A percentile compares a stretch with the other conserved stretches of the same genome.
Conservation (phyloP, 2,888 invertebrate genomes). For the Ichneumoninae sp. region DNA sequence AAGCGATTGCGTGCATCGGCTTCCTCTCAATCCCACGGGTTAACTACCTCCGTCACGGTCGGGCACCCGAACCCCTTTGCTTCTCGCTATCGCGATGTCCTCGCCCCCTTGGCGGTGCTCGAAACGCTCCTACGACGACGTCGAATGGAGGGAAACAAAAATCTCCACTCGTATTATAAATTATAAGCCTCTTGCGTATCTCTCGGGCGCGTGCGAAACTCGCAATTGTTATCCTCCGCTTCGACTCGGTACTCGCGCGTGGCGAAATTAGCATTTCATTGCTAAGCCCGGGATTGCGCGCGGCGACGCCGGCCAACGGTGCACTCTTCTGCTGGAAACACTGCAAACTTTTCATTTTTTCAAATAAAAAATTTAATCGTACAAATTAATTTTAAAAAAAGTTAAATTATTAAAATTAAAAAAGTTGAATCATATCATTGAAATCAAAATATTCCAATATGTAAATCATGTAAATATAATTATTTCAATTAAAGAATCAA, state of each 20-base stretch:
- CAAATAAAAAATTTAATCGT: too few species aligned
- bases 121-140: background rate
- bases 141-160: background rate
- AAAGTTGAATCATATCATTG: too few species aligned
- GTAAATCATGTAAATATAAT: too few species aligned
- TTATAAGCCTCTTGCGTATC: background rate
- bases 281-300: slow-evolving; percentile 8
- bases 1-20: background rate
- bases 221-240: slow-evolving; percentile 35
- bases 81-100: slow-evolving; percentile 62
- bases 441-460: too few species aligned
- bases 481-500: too few species aligned
- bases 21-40: slow-evolving; percentile 33
- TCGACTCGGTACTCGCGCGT: slow-evolving; percentile 25
- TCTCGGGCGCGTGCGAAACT: background rate
- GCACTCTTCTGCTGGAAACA: background rate
- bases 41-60: slow-evolving; percentile 63
- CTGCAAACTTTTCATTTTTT: too few species aligned
- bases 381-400: too few species aligned
- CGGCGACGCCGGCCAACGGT: slow-evolving; percentile 11
- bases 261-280: slow-evolving; percentile 37
- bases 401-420: too few species aligned
- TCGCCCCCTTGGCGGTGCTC: slow-evolving; percentile 27
- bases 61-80: slow-evolving; percentile 41
- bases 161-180: background rate